Conservation (phyloP, 1,140 invertebrate genomes). For the Euglossa dilemma region DNA sequence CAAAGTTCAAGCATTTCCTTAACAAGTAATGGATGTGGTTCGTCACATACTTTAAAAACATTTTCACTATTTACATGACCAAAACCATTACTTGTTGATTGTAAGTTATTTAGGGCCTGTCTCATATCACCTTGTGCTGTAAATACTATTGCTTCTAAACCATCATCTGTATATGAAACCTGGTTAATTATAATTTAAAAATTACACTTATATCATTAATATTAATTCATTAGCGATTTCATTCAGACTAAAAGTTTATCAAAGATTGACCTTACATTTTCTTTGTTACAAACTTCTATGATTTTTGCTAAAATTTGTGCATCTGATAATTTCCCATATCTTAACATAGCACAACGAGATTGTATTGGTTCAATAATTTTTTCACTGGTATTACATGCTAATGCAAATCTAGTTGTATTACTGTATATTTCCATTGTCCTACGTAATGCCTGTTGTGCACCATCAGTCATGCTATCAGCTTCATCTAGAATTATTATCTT, state of each 20-base stretch:
- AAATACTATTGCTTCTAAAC: constrained; percentile 97
- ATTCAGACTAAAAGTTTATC: not conserved
- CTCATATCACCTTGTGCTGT: constrained; percentile 99
- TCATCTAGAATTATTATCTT: constrained; percentile 99
- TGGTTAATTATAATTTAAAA: constrained; percentile 59
- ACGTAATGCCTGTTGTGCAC: constrained; percentile 97
- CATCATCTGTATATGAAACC: constrained; percentile 94
- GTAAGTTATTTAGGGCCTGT: constrained; percentile 98
- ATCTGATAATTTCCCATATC: constrained; percentile 96
- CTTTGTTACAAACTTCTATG: constrained; percentile 88
- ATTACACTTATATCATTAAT: not conserved
- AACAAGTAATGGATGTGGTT: constrained; percentile 97
- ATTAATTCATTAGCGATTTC: not conserved
- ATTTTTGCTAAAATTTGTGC: constrained; percentile 93
- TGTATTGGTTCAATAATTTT: constrained; percentile 99
- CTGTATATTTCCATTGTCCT: constrained; percentile 99
- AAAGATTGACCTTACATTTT: constrained; percentile 83
- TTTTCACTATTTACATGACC: constrained; percentile 95
- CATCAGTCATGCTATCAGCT: constrained; percentile 99
- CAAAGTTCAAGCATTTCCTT: constrained; percentile 96
- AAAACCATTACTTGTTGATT: constrained; percentile 98
- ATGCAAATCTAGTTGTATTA: constrained; percentile 97
- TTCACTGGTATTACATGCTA: constrained; percentile 99
- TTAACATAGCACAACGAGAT: constrained; percentile 97
- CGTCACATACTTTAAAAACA: constrained; percentile 99